Percentiles rank a stretch among this genome's conserved stretches.
phyloP scores from a whole-genome alignment of 2,797 vertebrate species.

The Meriones psammophilus region DNA sequence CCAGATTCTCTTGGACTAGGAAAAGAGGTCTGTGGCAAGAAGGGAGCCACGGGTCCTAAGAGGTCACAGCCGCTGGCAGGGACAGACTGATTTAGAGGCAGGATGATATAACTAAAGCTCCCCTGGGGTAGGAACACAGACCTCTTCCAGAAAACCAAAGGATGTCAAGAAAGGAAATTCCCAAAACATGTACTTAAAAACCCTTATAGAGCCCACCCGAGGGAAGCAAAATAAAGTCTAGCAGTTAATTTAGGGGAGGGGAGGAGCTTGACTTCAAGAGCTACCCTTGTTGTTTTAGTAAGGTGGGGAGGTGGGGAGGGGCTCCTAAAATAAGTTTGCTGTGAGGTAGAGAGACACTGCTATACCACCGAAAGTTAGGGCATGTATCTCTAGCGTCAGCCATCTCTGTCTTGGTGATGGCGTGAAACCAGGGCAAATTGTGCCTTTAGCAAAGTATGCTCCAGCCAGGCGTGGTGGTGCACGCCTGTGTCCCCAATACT shows the following conservation, averaged over 20 bases:
- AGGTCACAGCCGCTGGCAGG: background rate
- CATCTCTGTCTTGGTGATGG: background rate
- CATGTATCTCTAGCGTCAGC: background rate
- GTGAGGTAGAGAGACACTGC: background rate
- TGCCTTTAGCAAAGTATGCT: background rate
- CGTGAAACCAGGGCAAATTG: background rate
- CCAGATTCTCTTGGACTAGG: conserved; percentile 40
- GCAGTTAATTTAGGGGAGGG: background rate
- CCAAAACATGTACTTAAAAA: background rate
- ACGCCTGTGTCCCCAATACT: background rate
- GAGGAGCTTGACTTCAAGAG: background rate
- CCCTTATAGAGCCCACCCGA: conserved; percentile 1
- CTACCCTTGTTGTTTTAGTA: background rate
- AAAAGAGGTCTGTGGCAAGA: conserved; percentile 16
- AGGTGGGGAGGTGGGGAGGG: background rate
- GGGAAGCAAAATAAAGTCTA: background rate
- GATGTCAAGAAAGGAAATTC: conserved; percentile 65
- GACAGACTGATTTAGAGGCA: background rate
- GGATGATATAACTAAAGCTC: conserved; percentile 30
- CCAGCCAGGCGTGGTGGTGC: background rate
- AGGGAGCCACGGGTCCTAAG: background rate
- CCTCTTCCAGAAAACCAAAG: conserved; percentile 66
- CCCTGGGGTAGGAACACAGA: conserved; percentile 1
- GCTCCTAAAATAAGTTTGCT: background rate
- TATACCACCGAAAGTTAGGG: background rate